Base-by-base conservation (phyloP, 2,113 vertebrate genomes). In the Saguinus midas region DNA sequence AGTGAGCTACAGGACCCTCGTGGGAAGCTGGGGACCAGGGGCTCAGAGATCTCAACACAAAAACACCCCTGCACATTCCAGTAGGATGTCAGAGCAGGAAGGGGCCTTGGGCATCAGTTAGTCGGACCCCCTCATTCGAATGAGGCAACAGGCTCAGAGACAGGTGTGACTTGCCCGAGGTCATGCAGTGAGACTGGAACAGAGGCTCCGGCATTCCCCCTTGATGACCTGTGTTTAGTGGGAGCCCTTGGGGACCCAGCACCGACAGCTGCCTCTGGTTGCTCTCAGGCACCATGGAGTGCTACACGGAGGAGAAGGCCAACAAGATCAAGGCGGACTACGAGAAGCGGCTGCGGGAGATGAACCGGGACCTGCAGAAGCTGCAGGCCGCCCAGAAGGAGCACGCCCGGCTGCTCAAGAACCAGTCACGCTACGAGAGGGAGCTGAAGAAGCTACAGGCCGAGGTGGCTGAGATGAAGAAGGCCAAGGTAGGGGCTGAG, bases 381-480 rank as follows among this genome's bases (percentile, higher is more conserved):
- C 99, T 99, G 0, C 99, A 99, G 97, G 98, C 99, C 0, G 99
- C 99, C 0, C 99, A 99, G 98, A 99, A 99, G 96, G 99, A 99
- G 95, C 99, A 99, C 0, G 99, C 99, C 0, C 99, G 99, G 14
- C 99, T 99, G 84, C 99, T 99, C 91, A 99, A 99, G 98, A 99
- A 99, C 99, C 99, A 99, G 98, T 98, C 99, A 0, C 99, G 99
- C 95, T 99, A 99, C 0, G 99, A 99, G 97, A 98, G 99, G 32
- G 99, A 99, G 97, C 99, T 99, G 96, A 99, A 99, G 97, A 99
- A 99, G 97, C 98, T 99, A 76, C 99, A 99, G 98, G 97, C 97
- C 0, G 99, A 99, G 97, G 99, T 99, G 97, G 99, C 99, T 0
- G 99, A 99, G 76, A 99, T 99, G 99, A 99, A 99, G 98, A 99